Conservation (phyloP, 2,888 invertebrate species). For the Spodoptera picta region DNA sequence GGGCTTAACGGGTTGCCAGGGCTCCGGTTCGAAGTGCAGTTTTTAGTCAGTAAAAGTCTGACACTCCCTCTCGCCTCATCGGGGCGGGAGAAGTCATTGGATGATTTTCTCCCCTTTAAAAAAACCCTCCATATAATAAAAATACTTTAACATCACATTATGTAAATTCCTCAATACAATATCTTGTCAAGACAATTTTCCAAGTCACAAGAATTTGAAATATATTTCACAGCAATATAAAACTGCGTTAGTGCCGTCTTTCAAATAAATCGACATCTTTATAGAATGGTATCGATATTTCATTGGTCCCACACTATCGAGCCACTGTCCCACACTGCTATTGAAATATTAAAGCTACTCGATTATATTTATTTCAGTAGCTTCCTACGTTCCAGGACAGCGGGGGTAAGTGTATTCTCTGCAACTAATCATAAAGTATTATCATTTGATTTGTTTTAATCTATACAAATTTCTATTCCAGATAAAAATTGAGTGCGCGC, state of each 20-base stretch:
- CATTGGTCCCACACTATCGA: slow-evolving; percentile 56
- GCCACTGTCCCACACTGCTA: slow-evolving; percentile 32
- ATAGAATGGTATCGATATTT: slow-evolving; percentile 55
- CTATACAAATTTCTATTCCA: no score
- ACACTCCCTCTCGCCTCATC: no score
- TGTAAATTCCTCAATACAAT: slow-evolving; percentile 24
- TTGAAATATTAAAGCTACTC: slow-evolving; percentile 53
- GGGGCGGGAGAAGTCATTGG: no score
- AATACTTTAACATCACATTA: not conserved
- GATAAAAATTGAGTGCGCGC: no score
- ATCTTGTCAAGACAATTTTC: slow-evolving; percentile 25
- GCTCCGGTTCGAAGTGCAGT: no score
- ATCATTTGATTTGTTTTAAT: no score
- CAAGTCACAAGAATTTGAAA: slow-evolving; percentile 35
- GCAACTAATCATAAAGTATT: not conserved
- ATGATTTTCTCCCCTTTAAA: no score
- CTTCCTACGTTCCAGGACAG: slow-evolving; percentile 23
- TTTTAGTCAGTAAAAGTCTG: no score
- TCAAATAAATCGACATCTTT: slow-evolving; percentile 54
- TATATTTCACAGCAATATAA: slow-evolving; percentile 53
- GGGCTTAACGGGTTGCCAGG: no score
- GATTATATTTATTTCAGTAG: slow-evolving; percentile 49
- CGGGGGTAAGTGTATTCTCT: slow-evolving; percentile 13
- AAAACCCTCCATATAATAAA: slow-evolving; percentile 3
- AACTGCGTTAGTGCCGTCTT: slow-evolving; percentile 46